A percentile compares a stretch with the other conserved stretches of the same genome.
Evolutionary conservation across 2,797 vertebrate genomes (phyloP).

Genomic region (Falco berigora): DNA sequence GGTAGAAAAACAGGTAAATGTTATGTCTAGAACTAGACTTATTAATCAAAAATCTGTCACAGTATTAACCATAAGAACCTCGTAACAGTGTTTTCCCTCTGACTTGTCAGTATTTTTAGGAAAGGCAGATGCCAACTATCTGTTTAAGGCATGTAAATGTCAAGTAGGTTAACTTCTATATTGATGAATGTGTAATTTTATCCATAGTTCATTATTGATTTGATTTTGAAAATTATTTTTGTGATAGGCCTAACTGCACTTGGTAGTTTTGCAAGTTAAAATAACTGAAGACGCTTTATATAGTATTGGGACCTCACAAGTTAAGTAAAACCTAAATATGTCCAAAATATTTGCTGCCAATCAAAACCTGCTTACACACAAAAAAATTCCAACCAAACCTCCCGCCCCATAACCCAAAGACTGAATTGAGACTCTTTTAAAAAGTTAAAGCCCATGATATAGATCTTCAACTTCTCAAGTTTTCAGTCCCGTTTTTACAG

Average conservation of each 20-base stretch:
- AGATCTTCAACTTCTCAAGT: neutral
- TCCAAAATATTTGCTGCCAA: neutral
- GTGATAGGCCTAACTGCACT: neutral
- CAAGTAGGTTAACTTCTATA: neutral
- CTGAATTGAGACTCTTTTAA: neutral
- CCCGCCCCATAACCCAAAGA: neutral
- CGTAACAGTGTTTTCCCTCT: neutral
- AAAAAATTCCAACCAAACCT: neutral
- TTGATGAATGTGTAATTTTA: neutral
- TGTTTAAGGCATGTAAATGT: neutral
- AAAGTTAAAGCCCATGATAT: neutral
- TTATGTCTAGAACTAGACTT: neutral
- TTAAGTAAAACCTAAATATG: neutral
- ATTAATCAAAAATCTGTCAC: neutral
- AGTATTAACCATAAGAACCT: neutral
- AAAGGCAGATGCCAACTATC: neutral
- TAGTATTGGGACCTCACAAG: neutral
- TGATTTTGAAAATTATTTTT: constrained; percentile 25
- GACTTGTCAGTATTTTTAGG: neutral
- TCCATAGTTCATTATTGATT: constrained; percentile 19
- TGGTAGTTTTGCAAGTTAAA: neutral
- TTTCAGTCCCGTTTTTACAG: neutral
- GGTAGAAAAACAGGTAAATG: neutral
- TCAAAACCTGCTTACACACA: neutral
- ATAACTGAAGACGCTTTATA: neutral